A percentile compares a stretch with the other conserved stretches of the same genome.
Conservation (phyloP, 2,113 vertebrate genomes). For the Anthoscopus minutus region DNA sequence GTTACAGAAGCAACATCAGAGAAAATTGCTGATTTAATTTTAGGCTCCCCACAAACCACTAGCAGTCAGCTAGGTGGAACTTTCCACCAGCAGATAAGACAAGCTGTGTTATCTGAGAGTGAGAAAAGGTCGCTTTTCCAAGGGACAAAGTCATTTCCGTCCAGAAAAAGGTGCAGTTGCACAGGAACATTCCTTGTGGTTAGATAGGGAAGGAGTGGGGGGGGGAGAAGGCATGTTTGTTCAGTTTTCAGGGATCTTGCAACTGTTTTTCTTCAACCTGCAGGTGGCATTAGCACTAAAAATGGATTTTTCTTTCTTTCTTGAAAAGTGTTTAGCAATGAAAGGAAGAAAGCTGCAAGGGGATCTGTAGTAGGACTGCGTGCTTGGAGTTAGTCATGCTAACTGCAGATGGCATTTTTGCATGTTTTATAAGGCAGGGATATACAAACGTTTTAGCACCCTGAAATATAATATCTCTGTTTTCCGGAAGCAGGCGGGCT, state of each 20-base stretch:
- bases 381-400: constrained; percentile 75
- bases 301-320: constrained; percentile 75
- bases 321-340: constrained; percentile 69
- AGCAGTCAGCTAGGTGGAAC: neutral
- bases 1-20: neutral
- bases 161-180: neutral
- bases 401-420: constrained; percentile 80
- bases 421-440: constrained; percentile 78
- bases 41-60: neutral
- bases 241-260: constrained; percentile 57
- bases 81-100: neutral
- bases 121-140: constrained; percentile 3
- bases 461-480: constrained; percentile 26
- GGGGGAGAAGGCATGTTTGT: neutral
- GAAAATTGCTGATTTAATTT: neutral
- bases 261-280: constrained; percentile 75
- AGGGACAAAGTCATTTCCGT: neutral
- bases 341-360: constrained; percentile 68
- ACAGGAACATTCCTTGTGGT: neutral
- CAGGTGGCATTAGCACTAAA: constrained; percentile 82
- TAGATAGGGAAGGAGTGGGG: neutral
- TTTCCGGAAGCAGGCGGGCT: constrained; percentile 39
- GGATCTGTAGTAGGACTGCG: constrained; percentile 69
- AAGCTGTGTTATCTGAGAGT: neutral
- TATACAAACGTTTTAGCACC: constrained; percentile 65